Evolutionary conservation across 2,797 vertebrate genomes (phyloP), one percentile per base, ranked within the genome.

Genomic region (Takifugu rubripes): DNA sequence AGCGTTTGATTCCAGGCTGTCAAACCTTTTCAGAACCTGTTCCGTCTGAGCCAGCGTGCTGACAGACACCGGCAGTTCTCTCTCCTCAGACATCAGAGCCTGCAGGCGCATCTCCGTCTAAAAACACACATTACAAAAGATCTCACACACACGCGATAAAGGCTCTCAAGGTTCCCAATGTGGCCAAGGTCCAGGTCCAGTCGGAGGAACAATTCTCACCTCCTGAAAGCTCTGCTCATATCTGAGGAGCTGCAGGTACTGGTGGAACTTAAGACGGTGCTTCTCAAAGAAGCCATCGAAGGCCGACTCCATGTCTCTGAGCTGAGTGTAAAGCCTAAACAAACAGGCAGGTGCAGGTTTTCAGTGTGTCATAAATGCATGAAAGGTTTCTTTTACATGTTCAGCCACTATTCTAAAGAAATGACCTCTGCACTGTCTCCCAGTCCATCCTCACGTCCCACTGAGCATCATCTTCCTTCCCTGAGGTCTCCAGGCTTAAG

Each of bases 271-370:
- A 45, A 95, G 86, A 70, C 96, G 94, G 62, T 99, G 95, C 68
- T 99, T 98, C 77, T 98, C 97, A 87, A 97, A 99, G 91, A 97
- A 99, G 71, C 95, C 97, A 49, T 99, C 97, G 67, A 99, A 99
- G 61, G 97, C 97, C 0, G 81, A 93, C 86, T 99, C 97, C 96
- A 98, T 98, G 74, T 99, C 96, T 64, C 74, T 90, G 64, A 99
- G 91, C 87, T 99, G 97, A 31, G 90, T 84, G 5, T 98, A 92
- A 48, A 99, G 93, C 82, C 97, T 99, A 50, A 82, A 74, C 43
- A 55, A 25, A 42, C 0, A 61, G 4, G 2, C 11, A 15, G 5
- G 54, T 25, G 15, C 29, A 1, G 21, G 26, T 49, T 9, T 52
- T 5, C 7, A 27, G 25, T 45, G 7, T 54, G 29, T 36, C 49